A percentile compares a stretch with the other conserved stretches of the same genome.
Conservation (phyloP, 1,140 invertebrate genomes). For the Dreissena rostriformis region DNA sequence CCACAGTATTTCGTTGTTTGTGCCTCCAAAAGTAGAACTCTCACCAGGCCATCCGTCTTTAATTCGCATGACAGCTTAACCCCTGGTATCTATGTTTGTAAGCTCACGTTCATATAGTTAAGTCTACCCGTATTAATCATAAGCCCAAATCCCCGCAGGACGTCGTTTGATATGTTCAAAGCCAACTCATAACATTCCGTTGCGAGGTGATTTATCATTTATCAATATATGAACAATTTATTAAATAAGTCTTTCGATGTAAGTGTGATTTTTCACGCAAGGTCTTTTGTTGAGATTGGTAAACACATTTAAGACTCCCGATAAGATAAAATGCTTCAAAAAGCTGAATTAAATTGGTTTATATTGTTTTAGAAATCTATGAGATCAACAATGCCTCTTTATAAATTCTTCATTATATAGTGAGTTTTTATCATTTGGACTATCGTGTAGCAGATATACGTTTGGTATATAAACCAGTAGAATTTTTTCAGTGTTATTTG, state of each 20-base stretch:
- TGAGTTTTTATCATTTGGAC: too few relatives aligned
- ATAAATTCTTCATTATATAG: too few relatives aligned
- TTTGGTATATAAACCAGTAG: slow-evolving; percentile 18
- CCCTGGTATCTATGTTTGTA: background rate
- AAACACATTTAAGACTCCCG: background rate
- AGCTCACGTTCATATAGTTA: slow-evolving; percentile 19
- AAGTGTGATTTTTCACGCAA: slow-evolving; percentile 16
- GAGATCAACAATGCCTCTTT: too few relatives aligned
- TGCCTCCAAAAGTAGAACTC: too few relatives aligned
- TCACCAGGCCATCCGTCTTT: too few relatives aligned
- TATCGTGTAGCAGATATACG: background rate
- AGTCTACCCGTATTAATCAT: slow-evolving; percentile 17
- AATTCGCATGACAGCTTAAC: background rate
- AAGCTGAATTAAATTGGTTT: too few relatives aligned
- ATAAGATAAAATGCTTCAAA: too few relatives aligned
- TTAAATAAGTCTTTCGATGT: slow-evolving; percentile 8
- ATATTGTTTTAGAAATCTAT: too few relatives aligned
- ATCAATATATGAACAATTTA: slow-evolving; percentile 26
- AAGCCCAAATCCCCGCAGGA: slow-evolving; percentile 13
- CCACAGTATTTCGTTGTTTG: too few relatives aligned
- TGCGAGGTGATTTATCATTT: slow-evolving; percentile 16
- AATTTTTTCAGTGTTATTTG: slow-evolving; percentile 21
- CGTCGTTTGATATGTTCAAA: background rate
- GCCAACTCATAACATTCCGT: background rate
- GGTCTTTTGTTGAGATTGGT: background rate